Conservation (phyloP, 1,140 invertebrate genomes). For the Ylistrum balloti region DNA sequence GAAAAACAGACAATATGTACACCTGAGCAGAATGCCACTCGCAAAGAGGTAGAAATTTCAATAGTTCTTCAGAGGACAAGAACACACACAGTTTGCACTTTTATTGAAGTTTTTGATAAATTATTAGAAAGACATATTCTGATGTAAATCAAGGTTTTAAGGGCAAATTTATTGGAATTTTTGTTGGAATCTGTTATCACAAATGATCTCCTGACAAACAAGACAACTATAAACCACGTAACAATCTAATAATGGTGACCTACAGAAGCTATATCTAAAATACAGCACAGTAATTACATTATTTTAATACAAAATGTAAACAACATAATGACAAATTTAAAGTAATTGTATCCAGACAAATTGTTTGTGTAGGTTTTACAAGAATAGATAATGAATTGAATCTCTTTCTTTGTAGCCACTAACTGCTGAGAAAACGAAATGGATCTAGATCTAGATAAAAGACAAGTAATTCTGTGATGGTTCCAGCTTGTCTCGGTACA, state of each 20-base stretch:
- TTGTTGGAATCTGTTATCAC: too few species aligned
- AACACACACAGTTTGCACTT: too few species aligned
- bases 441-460: background rate
- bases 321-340: background rate
- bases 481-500: background rate
- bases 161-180: too few species aligned
- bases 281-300: background rate
- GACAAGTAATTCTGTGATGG: conserved; percentile 16
- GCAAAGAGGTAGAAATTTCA: too few species aligned
- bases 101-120: too few species aligned
- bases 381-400: background rate
- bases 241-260: too few species aligned
- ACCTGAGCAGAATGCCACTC: background rate
- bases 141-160: too few species aligned
- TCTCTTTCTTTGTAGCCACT: background rate
- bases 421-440: background rate
- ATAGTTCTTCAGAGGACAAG: too few species aligned
- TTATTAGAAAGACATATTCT: too few species aligned
- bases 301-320: background rate
- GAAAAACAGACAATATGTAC: background rate
- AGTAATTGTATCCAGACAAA: background rate
- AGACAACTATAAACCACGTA: too few species aligned
- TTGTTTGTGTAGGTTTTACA: background rate
- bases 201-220: too few species aligned
- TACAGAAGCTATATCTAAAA: background rate